Conservation (phyloP, 2,797 vertebrate species). For the Cetoscarus ocellatus region DNA sequence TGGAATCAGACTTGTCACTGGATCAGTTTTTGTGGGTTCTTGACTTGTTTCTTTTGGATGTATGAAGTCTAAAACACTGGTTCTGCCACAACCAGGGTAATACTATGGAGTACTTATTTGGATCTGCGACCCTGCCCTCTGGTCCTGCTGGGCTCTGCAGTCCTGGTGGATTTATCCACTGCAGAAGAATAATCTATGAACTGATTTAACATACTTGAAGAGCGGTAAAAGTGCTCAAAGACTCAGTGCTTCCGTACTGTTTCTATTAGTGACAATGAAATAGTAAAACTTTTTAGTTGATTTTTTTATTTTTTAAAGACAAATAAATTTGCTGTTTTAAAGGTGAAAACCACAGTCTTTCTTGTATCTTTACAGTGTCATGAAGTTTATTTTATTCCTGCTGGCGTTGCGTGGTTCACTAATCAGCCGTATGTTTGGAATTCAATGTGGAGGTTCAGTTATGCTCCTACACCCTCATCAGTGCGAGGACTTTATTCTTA, state of each 20-base stretch:
- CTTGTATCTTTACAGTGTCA: slow-evolving; percentile 12
- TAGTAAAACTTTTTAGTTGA: slow-evolving; percentile 91
- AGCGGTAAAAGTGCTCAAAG: slow-evolving; percentile 92
- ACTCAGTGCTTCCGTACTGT: slow-evolving; percentile 98
- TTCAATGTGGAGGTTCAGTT: neutral
- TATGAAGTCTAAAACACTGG: slow-evolving; percentile 73
- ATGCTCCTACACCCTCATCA: too few species aligned
- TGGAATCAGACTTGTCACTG: slow-evolving; percentile 70
- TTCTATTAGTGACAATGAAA: slow-evolving; percentile 91
- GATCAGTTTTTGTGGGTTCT: slow-evolving; percentile 66
- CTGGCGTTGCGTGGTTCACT: neutral
- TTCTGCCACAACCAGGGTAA: slow-evolving; percentile 84
- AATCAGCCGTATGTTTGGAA: neutral
- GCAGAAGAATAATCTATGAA: slow-evolving; percentile 77
- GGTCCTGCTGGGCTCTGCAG: slow-evolving; percentile 45
- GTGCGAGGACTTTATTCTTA: too few species aligned
- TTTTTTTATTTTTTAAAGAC: slow-evolving; percentile 83
- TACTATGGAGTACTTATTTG: slow-evolving; percentile 80
- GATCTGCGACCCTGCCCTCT: slow-evolving; percentile 43
- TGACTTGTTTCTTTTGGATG: slow-evolving; percentile 51
- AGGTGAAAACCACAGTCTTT: slow-evolving; percentile 62
- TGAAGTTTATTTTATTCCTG: neutral
- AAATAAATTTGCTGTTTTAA: slow-evolving; percentile 91
- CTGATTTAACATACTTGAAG: slow-evolving; percentile 97
- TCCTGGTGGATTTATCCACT: slow-evolving; percentile 63